phyloP scores from a whole-genome alignment of 2,888 invertebrate genomes.

The Schizotus pectinicornis region DNA sequence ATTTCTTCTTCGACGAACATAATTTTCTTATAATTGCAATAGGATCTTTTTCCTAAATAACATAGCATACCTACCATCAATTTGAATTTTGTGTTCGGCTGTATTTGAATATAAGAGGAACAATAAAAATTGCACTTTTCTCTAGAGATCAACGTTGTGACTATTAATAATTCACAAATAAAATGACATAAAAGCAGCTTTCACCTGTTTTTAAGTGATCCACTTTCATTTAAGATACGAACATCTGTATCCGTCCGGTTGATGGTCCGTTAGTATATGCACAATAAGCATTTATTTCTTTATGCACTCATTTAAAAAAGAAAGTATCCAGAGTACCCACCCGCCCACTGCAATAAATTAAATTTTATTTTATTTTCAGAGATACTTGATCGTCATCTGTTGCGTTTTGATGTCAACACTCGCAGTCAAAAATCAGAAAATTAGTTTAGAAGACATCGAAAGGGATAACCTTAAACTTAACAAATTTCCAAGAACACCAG shows the following conservation, averaged over 20 bases:
- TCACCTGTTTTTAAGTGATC: no score
- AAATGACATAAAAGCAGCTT: no score
- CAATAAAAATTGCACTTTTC: no score
- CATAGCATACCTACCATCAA: background rate
- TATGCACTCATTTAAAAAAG: conserved; percentile 13
- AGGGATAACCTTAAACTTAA: conserved; percentile 71
- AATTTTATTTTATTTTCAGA: conserved; percentile 43
- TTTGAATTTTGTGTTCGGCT: background rate
- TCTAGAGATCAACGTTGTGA: background rate
- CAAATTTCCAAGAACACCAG: conserved; percentile 52
- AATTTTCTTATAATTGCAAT: no score
- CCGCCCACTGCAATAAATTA: background rate
- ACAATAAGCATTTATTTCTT: background rate
- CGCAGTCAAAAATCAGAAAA: conserved; percentile 65
- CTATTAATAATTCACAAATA: background rate
- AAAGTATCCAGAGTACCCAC: background rate
- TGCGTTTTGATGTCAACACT: conserved; percentile 43
- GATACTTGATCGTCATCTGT: conserved; percentile 37
- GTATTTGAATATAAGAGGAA: no score
- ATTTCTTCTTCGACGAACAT: no score
- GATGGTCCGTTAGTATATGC: no score
- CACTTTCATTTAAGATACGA: no score
- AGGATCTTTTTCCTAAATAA: no score
- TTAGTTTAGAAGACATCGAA: conserved; percentile 77
- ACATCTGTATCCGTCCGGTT: conserved; percentile 2